A percentile compares a stretch with the other conserved stretches of the same genome.
Evolutionary conservation across 2,797 vertebrate species (phyloP).

Genomic region (Morelia viridis): DNA sequence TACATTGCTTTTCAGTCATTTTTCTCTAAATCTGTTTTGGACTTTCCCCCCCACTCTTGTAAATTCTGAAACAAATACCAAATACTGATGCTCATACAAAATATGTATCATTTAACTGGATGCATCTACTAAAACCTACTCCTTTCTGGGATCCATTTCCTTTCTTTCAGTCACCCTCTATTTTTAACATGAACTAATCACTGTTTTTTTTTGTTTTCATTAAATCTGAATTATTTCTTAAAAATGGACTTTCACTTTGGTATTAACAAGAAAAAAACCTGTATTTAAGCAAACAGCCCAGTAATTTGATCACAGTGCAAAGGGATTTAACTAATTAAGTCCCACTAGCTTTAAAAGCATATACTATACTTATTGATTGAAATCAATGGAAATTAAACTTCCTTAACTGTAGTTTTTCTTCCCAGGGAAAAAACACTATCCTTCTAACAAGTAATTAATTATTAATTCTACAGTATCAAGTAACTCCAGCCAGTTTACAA

Average conservation of each 20-base stretch:
- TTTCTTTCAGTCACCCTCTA: background rate
- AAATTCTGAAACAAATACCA: background rate
- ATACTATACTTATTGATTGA: background rate
- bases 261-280: background rate
- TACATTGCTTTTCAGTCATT: background rate
- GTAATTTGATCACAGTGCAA: background rate
- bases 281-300: background rate
- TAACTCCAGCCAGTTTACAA: background rate
- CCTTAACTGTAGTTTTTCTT: background rate
- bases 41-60: background rate
- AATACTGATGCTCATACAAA: background rate
- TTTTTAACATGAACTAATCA: background rate
- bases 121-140: background rate
- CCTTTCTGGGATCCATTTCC: background rate
- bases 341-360: background rate
- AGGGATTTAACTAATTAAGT: background rate
- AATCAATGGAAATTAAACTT: background rate
- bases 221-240: background rate
- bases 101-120: background rate
- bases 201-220: background rate
- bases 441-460: background rate
- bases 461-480: background rate
- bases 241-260: background rate
- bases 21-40: background rate
- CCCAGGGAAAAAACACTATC: background rate